Evolutionary conservation across 1,140 invertebrate species (phyloP), one percentile per base, ranked within the genome.

Genomic region (Aphelinus atriplicis): DNA sequence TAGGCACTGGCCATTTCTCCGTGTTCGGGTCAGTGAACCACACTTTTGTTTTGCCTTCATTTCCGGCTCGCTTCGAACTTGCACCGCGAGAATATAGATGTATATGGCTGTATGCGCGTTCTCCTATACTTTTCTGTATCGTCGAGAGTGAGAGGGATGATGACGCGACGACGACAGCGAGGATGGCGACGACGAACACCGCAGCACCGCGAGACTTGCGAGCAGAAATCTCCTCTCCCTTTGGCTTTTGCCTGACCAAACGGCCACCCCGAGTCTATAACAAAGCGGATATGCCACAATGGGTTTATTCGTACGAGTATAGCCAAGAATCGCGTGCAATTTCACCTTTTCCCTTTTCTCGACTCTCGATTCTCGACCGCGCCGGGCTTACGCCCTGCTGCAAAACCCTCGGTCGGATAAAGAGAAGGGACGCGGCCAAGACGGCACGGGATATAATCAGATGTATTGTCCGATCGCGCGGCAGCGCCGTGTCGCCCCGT

Each of bases 271-370:
- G 26, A 26, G 26, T 26, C 26, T 26, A 68, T 56, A 55, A 26
- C 26, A 26, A 57, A 51, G 46, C 69, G 69, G 69, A 62, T 60
- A 71, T 51, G 58, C 60, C 46, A 72, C 70, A 72, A 72, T 72
- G 70, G 70, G 55, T 64, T 64, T 64, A 72, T 72, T 72, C 61
- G 55, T 64, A 72, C 70, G 61, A n/a, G n/a, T 72, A 7, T 42
- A 5, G 56, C 56, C 69, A 61, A 71, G 69, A 3, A 60, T 48
- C 47, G 70, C 63, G 60, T 46, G 63, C 62, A 72, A 64, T 72
- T 72, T 53, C 51, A 53, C 51, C 51, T 53, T 53, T 53, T 0
- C 51, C 9, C 51, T 53, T 53, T 26, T 26, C 26, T 26, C 26
- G 26, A 26, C 0, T 26, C 26, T 26, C 26, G 26, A 26, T 26